Percentiles rank a stretch among this genome's conserved stretches.
phyloP scores from a whole-genome alignment of 2,797 vertebrate species.

The Hemibagrus guttatus region DNA sequence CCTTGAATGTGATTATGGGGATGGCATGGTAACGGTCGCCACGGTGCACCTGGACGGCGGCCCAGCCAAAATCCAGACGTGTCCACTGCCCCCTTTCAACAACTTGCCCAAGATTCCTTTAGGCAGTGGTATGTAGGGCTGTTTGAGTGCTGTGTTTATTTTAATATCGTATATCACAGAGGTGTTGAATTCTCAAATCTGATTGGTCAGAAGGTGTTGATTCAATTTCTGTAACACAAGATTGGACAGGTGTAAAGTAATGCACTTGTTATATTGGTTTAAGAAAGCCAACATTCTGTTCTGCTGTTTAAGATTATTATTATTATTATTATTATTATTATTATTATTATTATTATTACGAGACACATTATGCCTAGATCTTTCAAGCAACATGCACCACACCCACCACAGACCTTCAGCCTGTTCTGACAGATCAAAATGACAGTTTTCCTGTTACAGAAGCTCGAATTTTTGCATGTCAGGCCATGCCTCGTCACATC shows the following conservation, averaged over 20 bases:
- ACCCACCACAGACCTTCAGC: too few relatives aligned
- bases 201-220: background rate
- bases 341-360: too few relatives aligned
- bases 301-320: too few relatives aligned
- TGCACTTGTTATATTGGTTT: background rate
- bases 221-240: background rate
- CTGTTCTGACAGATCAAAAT: too few relatives aligned
- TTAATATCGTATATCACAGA: background rate
- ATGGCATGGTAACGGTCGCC: conserved; percentile 77
- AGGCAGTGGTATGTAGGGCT: conserved; percentile 76
- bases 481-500: too few relatives aligned
- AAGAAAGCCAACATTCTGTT: too few relatives aligned
- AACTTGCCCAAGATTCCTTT: conserved; percentile 77
- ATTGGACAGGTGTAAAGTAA: background rate
- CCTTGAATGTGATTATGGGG: conserved; percentile 89
- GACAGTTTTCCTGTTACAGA: too few relatives aligned
- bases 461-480: too few relatives aligned
- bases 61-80: conserved; percentile 86
- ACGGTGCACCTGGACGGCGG: conserved; percentile 80
- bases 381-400: too few relatives aligned
- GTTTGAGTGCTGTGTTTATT: conserved; percentile 1
- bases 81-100: conserved; percentile 81
- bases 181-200: background rate
- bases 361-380: too few relatives aligned
- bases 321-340: too few relatives aligned